Percentiles rank a stretch among this genome's conserved stretches.
phyloP scores from a whole-genome alignment of 2,113 vertebrate genomes.

The Brachyistius frenatus region DNA sequence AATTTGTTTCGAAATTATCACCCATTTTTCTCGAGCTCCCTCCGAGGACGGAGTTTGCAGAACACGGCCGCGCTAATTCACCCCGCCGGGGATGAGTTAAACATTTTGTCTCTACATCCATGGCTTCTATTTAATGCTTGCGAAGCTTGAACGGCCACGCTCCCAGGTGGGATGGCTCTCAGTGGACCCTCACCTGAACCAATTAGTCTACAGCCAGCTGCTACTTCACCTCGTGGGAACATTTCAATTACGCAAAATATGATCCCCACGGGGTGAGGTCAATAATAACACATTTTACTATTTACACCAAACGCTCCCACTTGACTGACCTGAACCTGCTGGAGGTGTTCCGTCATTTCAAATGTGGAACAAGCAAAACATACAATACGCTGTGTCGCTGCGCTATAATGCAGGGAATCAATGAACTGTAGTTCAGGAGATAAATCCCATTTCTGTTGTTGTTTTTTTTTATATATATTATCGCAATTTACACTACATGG shows the following conservation, averaged over 20 bases:
- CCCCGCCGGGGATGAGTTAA: constrained; percentile 51
- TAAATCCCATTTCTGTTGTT: no score
- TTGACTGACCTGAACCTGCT: constrained; percentile 9
- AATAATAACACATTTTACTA: constrained; percentile 51
- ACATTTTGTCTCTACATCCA: constrained; percentile 48
- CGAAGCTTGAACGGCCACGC: constrained; percentile 22
- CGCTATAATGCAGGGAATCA: neutral
- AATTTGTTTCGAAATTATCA: constrained; percentile 63
- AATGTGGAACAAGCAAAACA: constrained; percentile 31
- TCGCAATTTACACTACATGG: no score
- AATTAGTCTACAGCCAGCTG: constrained; percentile 76
- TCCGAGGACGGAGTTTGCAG: constrained; percentile 42
- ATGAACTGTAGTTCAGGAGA: neutral
- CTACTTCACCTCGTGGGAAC: constrained; percentile 58
- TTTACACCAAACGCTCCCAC: constrained; percentile 37
- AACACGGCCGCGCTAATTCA: constrained; percentile 47
- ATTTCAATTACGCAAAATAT: constrained; percentile 67
- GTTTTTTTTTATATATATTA: no score
- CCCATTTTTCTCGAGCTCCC: constrained; percentile 31
- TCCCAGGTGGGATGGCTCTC: constrained; percentile 54
- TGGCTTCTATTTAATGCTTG: constrained; percentile 63
- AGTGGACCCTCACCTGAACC: constrained; percentile 61
- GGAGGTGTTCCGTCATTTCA: constrained; percentile 17
- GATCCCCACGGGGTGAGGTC: constrained; percentile 29
- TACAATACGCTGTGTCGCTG: neutral